Evolutionary conservation across 2,888 invertebrate genomes (phyloP).

Genomic region (Vanessa cardui): DNA sequence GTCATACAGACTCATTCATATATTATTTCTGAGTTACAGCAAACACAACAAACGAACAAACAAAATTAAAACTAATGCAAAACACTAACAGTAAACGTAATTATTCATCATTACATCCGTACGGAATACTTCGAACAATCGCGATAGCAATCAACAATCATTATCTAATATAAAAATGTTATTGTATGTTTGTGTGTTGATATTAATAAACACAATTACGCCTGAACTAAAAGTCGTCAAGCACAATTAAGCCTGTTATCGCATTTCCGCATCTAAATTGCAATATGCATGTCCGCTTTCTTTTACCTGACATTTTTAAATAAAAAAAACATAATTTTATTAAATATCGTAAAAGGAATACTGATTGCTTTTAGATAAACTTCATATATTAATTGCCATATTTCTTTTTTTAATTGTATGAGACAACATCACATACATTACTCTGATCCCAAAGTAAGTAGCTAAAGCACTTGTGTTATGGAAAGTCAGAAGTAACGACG

Average conservation of each 20-base stretch:
- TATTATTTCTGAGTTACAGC: slow-evolving; percentile 1
- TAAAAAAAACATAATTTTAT: slow-evolving; percentile 7
- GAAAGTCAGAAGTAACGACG: no score
- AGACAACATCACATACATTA: no score
- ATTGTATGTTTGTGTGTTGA: slow-evolving; percentile 33
- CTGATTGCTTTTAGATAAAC: neutral
- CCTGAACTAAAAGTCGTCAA: slow-evolving; percentile 52
- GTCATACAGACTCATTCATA: neutral
- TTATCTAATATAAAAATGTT: slow-evolving; percentile 34
- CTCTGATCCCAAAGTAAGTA: no score
- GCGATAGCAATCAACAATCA: slow-evolving; percentile 33
- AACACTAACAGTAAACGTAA: slow-evolving; percentile 27
- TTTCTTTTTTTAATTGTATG: no score
- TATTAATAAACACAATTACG: slow-evolving; percentile 44
- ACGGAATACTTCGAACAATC: slow-evolving; percentile 29
- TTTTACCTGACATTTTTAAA: slow-evolving; percentile 46
- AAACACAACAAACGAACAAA: neutral
- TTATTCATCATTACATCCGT: slow-evolving; percentile 25
- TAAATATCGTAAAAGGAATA: slow-evolving; percentile 4
- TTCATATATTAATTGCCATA: neutral
- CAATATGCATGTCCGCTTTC: slow-evolving; percentile 74
- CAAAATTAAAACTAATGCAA: neutral
- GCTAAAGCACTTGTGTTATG: no score
- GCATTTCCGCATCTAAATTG: slow-evolving; percentile 73
- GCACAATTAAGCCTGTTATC: slow-evolving; percentile 71